phyloP scores from a whole-genome alignment of 2,113 vertebrate genomes.

The Pterocles burchelli region DNA sequence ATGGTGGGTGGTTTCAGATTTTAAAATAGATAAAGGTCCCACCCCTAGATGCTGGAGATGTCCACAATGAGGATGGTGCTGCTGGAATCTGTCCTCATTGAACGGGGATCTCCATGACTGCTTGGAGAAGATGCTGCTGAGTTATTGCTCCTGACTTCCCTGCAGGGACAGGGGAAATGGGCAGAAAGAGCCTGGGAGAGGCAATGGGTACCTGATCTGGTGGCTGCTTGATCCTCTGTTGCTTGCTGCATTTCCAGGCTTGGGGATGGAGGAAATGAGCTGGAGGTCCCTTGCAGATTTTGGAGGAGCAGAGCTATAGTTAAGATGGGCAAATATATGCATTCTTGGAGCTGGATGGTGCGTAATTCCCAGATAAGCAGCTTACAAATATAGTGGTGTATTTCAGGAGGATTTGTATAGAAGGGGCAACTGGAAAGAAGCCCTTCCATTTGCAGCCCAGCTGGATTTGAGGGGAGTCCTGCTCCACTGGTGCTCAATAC shows the following conservation, averaged over 20 bases:
- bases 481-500: not conserved
- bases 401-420: not conserved
- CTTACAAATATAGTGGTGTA: not conserved
- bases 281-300: not conserved
- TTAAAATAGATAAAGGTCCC: not conserved
- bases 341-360: not conserved
- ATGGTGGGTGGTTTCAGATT: not conserved
- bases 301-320: not conserved
- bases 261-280: not conserved
- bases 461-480: not conserved
- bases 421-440: not conserved
- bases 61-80: not conserved
- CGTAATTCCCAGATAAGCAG: not conserved
- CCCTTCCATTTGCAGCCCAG: not conserved
- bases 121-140: not conserved
- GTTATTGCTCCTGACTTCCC: not conserved
- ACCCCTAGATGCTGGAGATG: not conserved
- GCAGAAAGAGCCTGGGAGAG: not conserved
- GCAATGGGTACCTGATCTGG: not conserved
- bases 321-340: not conserved
- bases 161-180: accelerated
- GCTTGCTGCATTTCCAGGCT: not conserved
- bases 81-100: not conserved
- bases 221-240: not conserved
- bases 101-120: accelerated